These are phyloP conservation scores for Cassiopea andromeda DNA, from an alignment of 30 jellyfish, hydroid and myxozoan genomes.

Conservation along the genomic window DNA sequence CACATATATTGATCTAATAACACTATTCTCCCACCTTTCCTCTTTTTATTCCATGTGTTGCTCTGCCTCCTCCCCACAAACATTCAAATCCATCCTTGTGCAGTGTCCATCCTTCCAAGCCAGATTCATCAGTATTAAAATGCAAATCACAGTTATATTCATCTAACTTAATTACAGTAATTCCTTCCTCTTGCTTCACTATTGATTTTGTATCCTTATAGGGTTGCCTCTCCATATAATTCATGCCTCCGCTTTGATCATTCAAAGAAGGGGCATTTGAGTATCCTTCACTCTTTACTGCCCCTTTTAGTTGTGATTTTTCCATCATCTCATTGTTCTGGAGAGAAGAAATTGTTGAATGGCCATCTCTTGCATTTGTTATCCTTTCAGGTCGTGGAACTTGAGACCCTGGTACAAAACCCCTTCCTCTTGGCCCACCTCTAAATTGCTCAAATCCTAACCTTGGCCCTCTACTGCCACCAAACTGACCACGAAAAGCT, in stretches of 20 bases:
- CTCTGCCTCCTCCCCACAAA: constrained; percentile 98
- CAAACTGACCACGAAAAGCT: not conserved
- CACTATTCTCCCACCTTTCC: constrained; percentile 90
- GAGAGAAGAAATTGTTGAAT: not conserved
- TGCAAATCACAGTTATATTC: constrained; percentile 84
- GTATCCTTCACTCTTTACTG: not conserved
- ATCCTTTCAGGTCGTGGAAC: not conserved
- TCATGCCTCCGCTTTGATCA: not conserved
- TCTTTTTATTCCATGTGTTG: constrained; percentile 83
- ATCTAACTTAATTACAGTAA: constrained; percentile 53
- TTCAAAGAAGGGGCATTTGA: not conserved
- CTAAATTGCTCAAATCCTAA: not conserved
- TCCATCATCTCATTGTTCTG: not conserved
- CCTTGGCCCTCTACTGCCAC: constrained; percentile 22
- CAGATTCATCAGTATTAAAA: constrained; percentile 62
- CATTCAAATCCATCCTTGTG: constrained; percentile 87
- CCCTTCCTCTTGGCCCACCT: constrained; percentile 13
- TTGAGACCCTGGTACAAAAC: not conserved
- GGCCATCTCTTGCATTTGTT: not conserved
- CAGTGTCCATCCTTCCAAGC: constrained; percentile 74
- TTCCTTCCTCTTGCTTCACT: constrained; percentile 10
- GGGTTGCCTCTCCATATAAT: not conserved
- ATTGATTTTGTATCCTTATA: not conserved
- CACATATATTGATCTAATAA: too few species aligned
- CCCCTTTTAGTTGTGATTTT: not conserved